Percentiles rank a stretch among this genome's conserved stretches.
These are phyloP conservation scores for Stigmatopora nigra DNA, from an alignment of 2,113 vertebrate genomes.

Conservation along the genomic window DNA sequence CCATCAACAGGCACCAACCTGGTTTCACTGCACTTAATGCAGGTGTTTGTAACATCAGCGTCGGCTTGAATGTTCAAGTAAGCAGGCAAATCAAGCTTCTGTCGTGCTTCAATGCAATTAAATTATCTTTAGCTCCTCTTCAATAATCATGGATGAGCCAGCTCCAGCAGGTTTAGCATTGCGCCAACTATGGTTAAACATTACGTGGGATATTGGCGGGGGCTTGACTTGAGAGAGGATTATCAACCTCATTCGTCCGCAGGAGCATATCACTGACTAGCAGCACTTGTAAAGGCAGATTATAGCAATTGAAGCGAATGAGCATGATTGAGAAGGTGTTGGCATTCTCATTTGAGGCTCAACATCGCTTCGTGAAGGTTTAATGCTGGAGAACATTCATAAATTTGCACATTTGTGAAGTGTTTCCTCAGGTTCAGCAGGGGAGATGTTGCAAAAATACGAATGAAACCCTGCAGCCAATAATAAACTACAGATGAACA, in stretches of 20 bases:
- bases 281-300: slow-evolving; percentile 22
- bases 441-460: background rate
- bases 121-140: background rate
- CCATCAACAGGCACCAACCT: too few relatives aligned
- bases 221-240: slow-evolving; percentile 22
- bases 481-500: too few relatives aligned
- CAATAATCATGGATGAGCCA: background rate
- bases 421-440: background rate
- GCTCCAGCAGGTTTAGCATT: slow-evolving; percentile 5
- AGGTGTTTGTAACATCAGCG: too few relatives aligned
- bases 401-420: background rate
- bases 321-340: slow-evolving; percentile 24
- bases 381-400: background rate
- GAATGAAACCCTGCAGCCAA: too few relatives aligned
- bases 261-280: slow-evolving; percentile 27
- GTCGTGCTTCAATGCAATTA: too few relatives aligned
- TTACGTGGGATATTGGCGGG: slow-evolving; percentile 16
- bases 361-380: background rate
- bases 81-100: too few relatives aligned
- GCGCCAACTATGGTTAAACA: slow-evolving; percentile 25
- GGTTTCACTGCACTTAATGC: too few relatives aligned
- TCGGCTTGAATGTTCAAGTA: too few relatives aligned
- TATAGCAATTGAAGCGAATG: slow-evolving; percentile 4
- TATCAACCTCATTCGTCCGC: slow-evolving; percentile 10
- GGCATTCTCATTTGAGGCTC: slow-evolving; percentile 17